Base-by-base conservation (phyloP, 2,113 vertebrate genomes). In the Mustela lutreola region DNA sequence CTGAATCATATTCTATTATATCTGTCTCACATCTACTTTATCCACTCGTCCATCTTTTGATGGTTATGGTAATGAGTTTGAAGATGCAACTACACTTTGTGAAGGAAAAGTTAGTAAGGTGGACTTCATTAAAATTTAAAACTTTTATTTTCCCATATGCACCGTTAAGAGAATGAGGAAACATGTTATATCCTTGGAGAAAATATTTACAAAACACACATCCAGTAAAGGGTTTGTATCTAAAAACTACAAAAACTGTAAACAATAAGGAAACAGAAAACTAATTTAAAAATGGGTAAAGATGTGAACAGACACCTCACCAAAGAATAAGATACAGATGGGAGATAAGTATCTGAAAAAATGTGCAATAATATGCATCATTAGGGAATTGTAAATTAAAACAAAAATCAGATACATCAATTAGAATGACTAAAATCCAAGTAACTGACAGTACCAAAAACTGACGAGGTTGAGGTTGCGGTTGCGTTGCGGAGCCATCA, bases 401-500 rank as follows among this genome's bases (percentile, higher is more conserved):
- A 19, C 70, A 56, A 11, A 12, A 3, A 7, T 1, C 63, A 28
- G 53, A 81, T 5, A 7, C 28, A 1, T 62, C 7, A 24, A 3
- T 4, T 11, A 45, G 65, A 80, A 24, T 4, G 78, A 3, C 6
- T 9, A 19, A 31, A 33, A 2, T 14, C 31, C 33, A 5, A 58
- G 33, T 11, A 58, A 36, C 16, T 31, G 31, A 48, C 53, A 16
- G 18, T 21, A 31, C 22, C 36, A 21, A 3, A 14, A 7, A n/a
- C 31, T 3, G 26, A 14, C 0, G 15, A 21, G 65, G 28, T 4
- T 4, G 15, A 28, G 75, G 28, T 4, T 4, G 73, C 1, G 0
- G 28, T 4, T 4, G 73, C 1, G 28, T 4, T 4, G 73, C 0
- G 0, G 42, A 16, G 14, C 48, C 0, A 0, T 5, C 2, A 56